A percentile compares a stretch with the other conserved stretches of the same genome.
Conservation (phyloP, 2,113 vertebrate genomes). For the Cricetomys ansorgei region DNA sequence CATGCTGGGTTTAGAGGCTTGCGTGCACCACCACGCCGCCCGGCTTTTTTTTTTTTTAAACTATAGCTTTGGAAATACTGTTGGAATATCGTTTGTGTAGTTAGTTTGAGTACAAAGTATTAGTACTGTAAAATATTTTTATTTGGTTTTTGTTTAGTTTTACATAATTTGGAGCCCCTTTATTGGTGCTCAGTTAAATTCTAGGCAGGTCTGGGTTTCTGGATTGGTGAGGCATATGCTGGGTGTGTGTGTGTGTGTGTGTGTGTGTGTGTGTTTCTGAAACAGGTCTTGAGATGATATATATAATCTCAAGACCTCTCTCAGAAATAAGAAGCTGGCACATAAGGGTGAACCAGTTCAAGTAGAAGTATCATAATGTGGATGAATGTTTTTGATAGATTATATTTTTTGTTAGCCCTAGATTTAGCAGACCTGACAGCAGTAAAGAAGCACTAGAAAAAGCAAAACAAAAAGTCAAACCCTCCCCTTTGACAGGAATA, state of each 20-base stretch:
- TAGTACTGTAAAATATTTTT: neutral
- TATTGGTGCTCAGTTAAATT: neutral
- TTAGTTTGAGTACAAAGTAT: neutral
- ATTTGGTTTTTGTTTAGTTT: slow-evolving; percentile 31
- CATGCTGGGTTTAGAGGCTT: too few relatives aligned
- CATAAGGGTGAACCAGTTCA: neutral
- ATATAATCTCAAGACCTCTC: neutral
- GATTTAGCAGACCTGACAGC: neutral
- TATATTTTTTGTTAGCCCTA: neutral
- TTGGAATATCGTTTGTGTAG: neutral
- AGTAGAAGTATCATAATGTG: neutral
- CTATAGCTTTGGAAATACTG: neutral
- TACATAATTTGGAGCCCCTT: neutral
- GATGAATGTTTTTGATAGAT: slow-evolving; percentile 6
- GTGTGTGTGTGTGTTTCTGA: too few relatives aligned
- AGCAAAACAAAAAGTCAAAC: neutral
- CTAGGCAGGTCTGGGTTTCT: slow-evolving; percentile 8
- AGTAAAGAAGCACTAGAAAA: neutral
- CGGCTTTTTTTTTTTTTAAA: neutral
- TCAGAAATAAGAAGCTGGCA: neutral
- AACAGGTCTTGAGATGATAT: neutral
- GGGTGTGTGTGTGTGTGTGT: neutral
- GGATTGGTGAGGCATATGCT: neutral
- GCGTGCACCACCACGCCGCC: too few relatives aligned
- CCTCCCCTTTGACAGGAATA: neutral